Percentiles rank a stretch among this genome's conserved stretches.
phyloP scores from a whole-genome alignment of 2,113 vertebrate species.

The Atrichornis clamosus region DNA sequence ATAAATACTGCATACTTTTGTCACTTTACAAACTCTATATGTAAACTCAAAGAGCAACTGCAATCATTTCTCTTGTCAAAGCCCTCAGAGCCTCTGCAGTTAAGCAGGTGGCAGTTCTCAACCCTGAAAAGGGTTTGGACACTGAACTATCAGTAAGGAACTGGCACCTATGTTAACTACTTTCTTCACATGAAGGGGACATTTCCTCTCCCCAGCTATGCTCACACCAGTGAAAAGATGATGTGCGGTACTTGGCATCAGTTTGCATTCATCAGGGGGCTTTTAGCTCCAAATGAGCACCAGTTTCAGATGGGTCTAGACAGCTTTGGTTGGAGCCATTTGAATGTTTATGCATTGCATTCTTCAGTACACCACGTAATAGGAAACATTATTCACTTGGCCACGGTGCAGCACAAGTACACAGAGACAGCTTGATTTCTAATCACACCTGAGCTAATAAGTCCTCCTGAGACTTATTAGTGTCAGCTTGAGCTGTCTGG shows the following conservation, averaged over 20 bases:
- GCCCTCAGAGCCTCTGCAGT: not conserved
- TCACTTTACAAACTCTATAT: not conserved
- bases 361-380: not conserved
- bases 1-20: not conserved
- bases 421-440: conserved; percentile 29
- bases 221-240: not conserved
- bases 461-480: conserved; percentile 46
- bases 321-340: not conserved
- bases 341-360: not conserved
- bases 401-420: not conserved
- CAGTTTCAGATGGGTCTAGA: not conserved
- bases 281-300: not conserved
- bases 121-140: not conserved
- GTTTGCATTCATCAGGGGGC: fast-evolving
- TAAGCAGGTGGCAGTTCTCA: not conserved
- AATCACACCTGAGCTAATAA: conserved; percentile 61
- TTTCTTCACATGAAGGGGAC: not conserved
- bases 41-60: not conserved
- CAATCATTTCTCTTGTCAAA: not conserved
- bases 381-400: conserved; percentile 30
- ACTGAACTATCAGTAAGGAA: not conserved
- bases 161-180: not conserved
- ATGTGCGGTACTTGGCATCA: not conserved
- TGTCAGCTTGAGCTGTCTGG: conserved; percentile 28
- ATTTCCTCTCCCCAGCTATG: not conserved